A percentile compares a stretch with the other conserved stretches of the same genome.
Conservation (phyloP, 2,113 vertebrate species). For the Tupaia tana region DNA sequence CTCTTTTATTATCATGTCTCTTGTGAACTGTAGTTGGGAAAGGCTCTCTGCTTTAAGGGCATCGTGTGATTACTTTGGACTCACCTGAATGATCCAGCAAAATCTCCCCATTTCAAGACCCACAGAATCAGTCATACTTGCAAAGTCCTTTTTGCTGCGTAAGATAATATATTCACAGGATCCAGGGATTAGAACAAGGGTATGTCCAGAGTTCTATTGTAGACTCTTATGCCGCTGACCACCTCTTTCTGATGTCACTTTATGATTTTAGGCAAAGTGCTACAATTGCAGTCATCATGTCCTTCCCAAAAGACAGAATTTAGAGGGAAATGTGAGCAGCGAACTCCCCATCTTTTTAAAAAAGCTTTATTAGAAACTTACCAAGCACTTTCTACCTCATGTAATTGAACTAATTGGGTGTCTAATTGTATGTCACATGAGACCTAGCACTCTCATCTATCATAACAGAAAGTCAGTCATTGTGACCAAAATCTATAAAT, state of each 20-base stretch:
- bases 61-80: not conserved
- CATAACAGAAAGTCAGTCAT: not conserved
- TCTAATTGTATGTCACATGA: not conserved
- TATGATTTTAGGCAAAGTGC: not conserved
- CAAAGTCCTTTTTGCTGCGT: not conserved
- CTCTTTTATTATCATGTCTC: not conserved
- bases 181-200: not conserved
- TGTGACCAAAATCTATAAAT: not conserved
- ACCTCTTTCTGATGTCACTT: not conserved
- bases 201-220: not conserved
- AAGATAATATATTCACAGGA: not conserved
- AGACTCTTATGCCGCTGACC: not conserved
- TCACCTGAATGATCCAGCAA: not conserved
- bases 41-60: not conserved
- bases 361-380: not conserved
- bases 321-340: not conserved
- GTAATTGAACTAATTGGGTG: not conserved
- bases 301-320: not conserved
- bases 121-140: not conserved
- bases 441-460: not conserved
- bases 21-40: not conserved
- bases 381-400: not conserved
- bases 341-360: not conserved
- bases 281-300: not conserved
- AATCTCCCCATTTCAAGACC: not conserved